Evolutionary conservation across 2,113 vertebrate genomes (phyloP).

Genomic region (Zingel zingel): DNA sequence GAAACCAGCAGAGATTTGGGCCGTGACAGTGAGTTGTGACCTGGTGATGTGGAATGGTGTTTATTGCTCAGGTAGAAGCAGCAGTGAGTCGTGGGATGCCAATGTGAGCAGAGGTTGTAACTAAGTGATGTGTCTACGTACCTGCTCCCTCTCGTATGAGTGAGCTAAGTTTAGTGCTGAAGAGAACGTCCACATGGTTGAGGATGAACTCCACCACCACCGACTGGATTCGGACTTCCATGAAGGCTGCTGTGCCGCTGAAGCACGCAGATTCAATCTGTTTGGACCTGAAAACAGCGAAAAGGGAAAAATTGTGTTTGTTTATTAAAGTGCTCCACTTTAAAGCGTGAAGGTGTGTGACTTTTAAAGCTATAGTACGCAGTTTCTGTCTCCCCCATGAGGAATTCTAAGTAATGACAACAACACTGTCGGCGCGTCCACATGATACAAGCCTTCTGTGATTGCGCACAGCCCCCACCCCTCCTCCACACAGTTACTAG

Average conservation of each 20-base stretch:
- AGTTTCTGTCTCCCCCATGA: no score
- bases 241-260: constrained; percentile 97
- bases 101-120: background rate
- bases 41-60: constrained; percentile 63
- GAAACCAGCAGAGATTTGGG: constrained; percentile 97
- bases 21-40: constrained; percentile 91
- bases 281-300: constrained; percentile 87
- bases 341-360: background rate
- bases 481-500: no score
- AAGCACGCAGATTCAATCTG: constrained; percentile 99
- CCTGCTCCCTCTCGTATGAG: constrained; percentile 96
- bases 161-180: constrained; percentile 93
- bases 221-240: constrained; percentile 98
- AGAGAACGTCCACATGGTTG: constrained; percentile 96
- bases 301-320: background rate
- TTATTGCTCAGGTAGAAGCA: background rate
- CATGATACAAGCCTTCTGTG: no score
- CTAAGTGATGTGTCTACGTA: constrained; percentile 49
- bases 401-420: no score
- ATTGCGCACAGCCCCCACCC: no score
- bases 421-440: no score
- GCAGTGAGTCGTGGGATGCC: background rate
- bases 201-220: constrained; percentile 99
- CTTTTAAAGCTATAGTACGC: no score
- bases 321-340: background rate